Percentiles rank a stretch among this genome's conserved stretches.
phyloP scores from a whole-genome alignment of 2,113 vertebrate species.

The Prunella fulvescens region DNA sequence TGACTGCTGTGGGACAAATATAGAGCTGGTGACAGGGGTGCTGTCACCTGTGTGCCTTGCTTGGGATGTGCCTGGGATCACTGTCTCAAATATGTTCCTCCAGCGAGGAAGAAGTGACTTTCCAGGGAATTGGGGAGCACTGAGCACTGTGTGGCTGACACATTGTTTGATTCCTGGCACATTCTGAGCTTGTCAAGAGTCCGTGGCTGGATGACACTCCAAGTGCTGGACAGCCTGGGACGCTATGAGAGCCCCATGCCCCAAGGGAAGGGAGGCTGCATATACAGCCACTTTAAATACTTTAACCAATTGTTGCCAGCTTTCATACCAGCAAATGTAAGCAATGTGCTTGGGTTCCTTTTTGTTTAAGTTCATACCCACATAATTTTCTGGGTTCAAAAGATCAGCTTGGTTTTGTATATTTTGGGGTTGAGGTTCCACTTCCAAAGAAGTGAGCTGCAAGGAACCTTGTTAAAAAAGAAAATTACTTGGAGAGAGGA shows the following conservation, averaged over 20 bases:
- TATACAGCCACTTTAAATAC: neutral
- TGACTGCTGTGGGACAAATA: neutral
- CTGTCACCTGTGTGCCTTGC: neutral
- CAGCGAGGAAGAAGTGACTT: neutral
- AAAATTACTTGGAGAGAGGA: neutral
- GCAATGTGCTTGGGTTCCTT: neutral
- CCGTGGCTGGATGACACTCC: neutral
- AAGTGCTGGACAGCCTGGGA: neutral
- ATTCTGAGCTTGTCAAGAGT: neutral
- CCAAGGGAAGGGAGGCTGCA: neutral
- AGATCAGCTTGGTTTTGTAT: neutral
- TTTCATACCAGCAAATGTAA: neutral
- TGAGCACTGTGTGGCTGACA: neutral
- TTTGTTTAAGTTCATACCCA: neutral
- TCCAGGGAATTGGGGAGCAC: neutral
- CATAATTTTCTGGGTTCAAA: neutral
- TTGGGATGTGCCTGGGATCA: fast-evolving
- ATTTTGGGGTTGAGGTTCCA: neutral
- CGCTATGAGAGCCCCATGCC: fast-evolving
- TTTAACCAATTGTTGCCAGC: neutral
- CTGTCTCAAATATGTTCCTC: neutral
- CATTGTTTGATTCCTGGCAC: neutral
- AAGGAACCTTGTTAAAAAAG: neutral
- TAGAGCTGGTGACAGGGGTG: neutral
- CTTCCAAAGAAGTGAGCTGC: neutral